Percentiles rank a stretch among this genome's conserved stretches.
Conservation (phyloP, 35 echinoderm and acorn worm genomes). For the Patiria miniata region DNA sequence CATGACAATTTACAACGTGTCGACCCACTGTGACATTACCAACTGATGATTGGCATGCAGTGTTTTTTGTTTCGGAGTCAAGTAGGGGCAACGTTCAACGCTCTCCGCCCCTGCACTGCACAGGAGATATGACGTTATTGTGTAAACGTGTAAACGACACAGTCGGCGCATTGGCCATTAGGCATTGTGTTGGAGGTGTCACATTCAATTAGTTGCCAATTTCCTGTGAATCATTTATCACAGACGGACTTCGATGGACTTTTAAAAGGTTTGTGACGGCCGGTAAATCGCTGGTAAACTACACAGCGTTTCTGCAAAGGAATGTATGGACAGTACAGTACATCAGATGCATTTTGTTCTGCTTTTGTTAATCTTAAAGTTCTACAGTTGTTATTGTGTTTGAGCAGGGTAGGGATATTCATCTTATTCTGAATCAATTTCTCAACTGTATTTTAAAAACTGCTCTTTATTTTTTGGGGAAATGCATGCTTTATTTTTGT, state of each 20-base stretch:
- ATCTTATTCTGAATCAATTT: too few species aligned
- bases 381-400: neutral
- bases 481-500: too few species aligned
- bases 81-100: neutral
- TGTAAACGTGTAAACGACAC: neutral
- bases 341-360: neutral
- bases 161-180: neutral
- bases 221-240: neutral
- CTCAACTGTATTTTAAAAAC: too few species aligned
- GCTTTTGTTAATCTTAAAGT: neutral
- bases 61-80: too few species aligned
- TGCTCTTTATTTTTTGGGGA: too few species aligned
- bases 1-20: too few species aligned
- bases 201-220: slow-evolving; percentile 4
- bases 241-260: neutral
- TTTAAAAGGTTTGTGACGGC: neutral
- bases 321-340: neutral
- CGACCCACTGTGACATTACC: neutral
- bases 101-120: neutral
- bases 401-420: neutral
- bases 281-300: neutral
- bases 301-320: neutral
- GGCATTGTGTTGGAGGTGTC: neutral
- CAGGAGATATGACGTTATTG: neutral
- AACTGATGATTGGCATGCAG: neutral